These are phyloP conservation scores for Eulithis testata DNA, from an alignment of 2,888 invertebrate species.

Conservation along the genomic window DNA sequence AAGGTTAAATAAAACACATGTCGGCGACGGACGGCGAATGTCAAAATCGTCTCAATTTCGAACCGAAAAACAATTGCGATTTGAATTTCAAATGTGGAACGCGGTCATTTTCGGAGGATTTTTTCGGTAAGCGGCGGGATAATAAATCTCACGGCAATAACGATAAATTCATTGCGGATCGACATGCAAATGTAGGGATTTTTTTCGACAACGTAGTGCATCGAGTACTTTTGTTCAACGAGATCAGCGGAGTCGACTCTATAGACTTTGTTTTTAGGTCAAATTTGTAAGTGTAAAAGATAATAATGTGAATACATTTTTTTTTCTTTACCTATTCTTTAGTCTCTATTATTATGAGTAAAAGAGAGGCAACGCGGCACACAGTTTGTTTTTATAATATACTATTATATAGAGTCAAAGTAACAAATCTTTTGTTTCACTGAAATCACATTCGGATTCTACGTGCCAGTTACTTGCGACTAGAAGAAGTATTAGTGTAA, in stretches of 20 bases:
- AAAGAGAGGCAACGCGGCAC: too few species aligned
- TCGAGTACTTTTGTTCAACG: slow-evolving; percentile 65
- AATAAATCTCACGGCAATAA: slow-evolving; percentile 83
- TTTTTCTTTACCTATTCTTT: too few species aligned
- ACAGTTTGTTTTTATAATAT: too few species aligned
- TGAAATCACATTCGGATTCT: too few species aligned
- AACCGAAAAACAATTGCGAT: slow-evolving; percentile 78
- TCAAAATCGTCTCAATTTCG: slow-evolving; percentile 83
- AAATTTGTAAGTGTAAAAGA: too few species aligned
- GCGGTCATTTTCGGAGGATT: slow-evolving; percentile 77
- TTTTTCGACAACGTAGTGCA: slow-evolving; percentile 71
- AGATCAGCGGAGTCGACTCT: slow-evolving; percentile 49
- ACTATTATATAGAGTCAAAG: too few species aligned
- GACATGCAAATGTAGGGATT: slow-evolving; percentile 81
- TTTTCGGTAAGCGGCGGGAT: slow-evolving; percentile 73
- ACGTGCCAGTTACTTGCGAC: too few species aligned
- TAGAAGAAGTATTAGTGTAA: too few species aligned
- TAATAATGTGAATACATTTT: too few species aligned
- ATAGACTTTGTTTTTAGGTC: background rate
- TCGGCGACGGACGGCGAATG: slow-evolving; percentile 67
- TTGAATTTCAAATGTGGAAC: slow-evolving; percentile 79
- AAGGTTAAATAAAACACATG: slow-evolving; percentile 63
- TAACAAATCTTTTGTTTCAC: too few species aligned
- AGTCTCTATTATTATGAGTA: too few species aligned
- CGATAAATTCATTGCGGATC: slow-evolving; percentile 84